Evolutionary conservation across 2,113 vertebrate species (phyloP), one percentile per base, ranked within the genome.

Genomic region (Amphilophus citrinellus): DNA sequence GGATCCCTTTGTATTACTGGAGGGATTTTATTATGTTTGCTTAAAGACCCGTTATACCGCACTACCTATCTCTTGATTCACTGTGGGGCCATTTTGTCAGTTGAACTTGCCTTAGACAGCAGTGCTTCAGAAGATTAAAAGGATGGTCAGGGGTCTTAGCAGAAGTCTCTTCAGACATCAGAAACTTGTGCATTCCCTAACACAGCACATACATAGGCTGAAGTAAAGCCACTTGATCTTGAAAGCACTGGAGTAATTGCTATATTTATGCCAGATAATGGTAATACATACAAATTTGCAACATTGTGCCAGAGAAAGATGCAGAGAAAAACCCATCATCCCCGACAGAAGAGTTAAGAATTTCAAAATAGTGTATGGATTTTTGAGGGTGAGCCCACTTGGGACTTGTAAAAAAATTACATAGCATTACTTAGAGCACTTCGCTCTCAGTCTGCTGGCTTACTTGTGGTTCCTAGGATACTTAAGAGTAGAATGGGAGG

Each of bases 1-100:
- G 32, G 81, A 84, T 87, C 76, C 80, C 39, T 85, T 61, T 75
- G 78, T 61, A 56, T 77, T 80, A 65, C 30, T 47, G 39, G 27
- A 62, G 39, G 66, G 73, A 85, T 80, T 22, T 50, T 60, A 85
- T 83, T 56, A 22, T 0, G 2, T 59, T 83, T 79, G 39, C 27
- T 82, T 57, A 75, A 65, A 56, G 76, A 83, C 17, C 10, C 20
- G 17, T 73, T 73, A 56, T 56, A 73, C 68, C 20, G 20, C 2
- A 20, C 44, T 35, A 75, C 39, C 47, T 47, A n/a, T 66, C 37
- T 66, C 68, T 86, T 10, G 24, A 39, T 30, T 58, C 30, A 42
- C 6, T 3, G 8, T 59, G 76, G 14, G 66, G 53, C 11, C 13
- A 37, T 35, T 61, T 60, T 68, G 30, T 37, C 20, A 79, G 62